phyloP scores from a whole-genome alignment of 2,113 vertebrate species.

The Fulica atra region DNA sequence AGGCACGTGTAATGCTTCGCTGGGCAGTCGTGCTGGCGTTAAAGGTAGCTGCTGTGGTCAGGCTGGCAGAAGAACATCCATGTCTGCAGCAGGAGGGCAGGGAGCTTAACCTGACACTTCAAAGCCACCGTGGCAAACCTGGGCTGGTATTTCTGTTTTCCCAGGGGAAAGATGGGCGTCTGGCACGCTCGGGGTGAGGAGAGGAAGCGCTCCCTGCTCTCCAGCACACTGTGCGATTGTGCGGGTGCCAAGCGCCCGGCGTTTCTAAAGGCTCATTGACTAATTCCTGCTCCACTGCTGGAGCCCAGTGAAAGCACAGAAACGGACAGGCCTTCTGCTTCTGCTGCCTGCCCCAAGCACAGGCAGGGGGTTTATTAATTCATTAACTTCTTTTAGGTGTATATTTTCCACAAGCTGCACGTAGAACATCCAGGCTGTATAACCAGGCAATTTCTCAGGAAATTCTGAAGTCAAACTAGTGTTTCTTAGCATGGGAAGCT shows the following conservation, averaged over 20 bases:
- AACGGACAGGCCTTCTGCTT: neutral
- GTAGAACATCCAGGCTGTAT: neutral
- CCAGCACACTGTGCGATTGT: slow-evolving; percentile 14
- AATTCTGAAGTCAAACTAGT: neutral
- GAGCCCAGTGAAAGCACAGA: neutral
- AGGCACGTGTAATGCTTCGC: neutral
- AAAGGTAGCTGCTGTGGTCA: neutral
- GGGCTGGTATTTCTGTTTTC: neutral
- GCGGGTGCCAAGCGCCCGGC: neutral
- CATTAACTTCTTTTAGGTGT: accelerated
- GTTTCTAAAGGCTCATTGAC: slow-evolving; percentile 4
- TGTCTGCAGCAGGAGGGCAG: neutral
- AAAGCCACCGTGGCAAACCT: neutral
- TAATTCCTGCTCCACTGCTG: neutral
- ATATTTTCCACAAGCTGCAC: neutral
- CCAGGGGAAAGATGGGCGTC: neutral
- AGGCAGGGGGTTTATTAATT: neutral
- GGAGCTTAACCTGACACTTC: neutral
- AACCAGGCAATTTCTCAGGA: neutral
- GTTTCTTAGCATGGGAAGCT: neutral
- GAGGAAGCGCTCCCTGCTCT: neutral
- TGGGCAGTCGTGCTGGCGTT: neutral
- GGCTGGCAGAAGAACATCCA: accelerated
- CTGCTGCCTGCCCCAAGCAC: neutral
- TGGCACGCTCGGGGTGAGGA: neutral